Evolutionary conservation across 1,140 invertebrate genomes (phyloP), one percentile per base, ranked within the genome.

Genomic region (Yoshiicerus persimilis): DNA sequence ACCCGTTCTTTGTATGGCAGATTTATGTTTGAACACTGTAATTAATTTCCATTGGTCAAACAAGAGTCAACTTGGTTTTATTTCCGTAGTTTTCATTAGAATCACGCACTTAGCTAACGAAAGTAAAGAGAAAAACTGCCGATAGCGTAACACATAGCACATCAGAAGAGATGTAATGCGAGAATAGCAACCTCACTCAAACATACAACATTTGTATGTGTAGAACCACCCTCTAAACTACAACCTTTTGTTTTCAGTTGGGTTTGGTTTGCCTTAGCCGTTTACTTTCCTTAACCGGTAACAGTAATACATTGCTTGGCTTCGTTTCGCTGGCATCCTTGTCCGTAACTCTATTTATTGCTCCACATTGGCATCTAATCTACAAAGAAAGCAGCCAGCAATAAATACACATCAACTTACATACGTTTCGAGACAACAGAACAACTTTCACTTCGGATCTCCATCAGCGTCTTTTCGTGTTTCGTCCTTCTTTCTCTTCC

Each of bases 371-470:
- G 75, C 66, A 70, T 80, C 75, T 80, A 80, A 80, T 80, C 75
- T 80, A 34, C 75, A 38, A n/a, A 80, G 30, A 80, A 80, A 80
- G 32, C 34, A 80, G 9, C 34, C 20, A 80, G 34, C 75, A 38
- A 80, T 80, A 80, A 80, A 80, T 80, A 80, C 32, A 80, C 32
- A 80, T 80, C 75, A 32, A 70, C 9, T 70, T 70, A 70, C 66
- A 70, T 70, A 66, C 64, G 25, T 70, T 70, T 30, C 13, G 16
- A 56, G 47, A 56, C 47, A 39, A 6, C 62, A 70, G 66, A 70
- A 70, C 25, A 70, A 70, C 66, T 70, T 70, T 70, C 66, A 30
- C 66, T 70, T 70, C 30, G 27, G 9, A 16, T 70, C 66, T 30
- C 47, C 47, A 56, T 56, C 47, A 56, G 47, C 47, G 16, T 56